phyloP scores from a whole-genome alignment of 1,140 invertebrate genomes.

The Gryon sp. region DNA sequence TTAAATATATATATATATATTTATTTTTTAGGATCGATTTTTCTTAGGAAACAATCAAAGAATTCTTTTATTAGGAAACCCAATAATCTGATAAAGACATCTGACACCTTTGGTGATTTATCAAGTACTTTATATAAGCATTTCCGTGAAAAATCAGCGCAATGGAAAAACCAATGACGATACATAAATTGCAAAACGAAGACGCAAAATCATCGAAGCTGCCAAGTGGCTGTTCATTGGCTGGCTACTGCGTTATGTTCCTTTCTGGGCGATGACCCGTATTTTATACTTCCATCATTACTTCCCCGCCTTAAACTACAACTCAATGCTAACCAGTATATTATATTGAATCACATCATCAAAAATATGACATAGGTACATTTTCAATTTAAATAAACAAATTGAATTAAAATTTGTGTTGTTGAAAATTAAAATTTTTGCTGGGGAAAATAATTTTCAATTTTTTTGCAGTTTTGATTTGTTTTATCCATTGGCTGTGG shows the following conservation, averaged over 20 bases:
- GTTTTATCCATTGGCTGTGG: constrained; percentile 94
- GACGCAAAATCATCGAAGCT: constrained; percentile 79
- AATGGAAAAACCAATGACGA: constrained; percentile 69
- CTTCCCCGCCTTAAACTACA: constrained; percentile 96
- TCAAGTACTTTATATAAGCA: constrained; percentile 84
- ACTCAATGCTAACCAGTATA: constrained; percentile 95
- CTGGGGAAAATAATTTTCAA: too few relatives aligned
- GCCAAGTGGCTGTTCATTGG: constrained; percentile 92
- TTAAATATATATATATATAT: too few relatives aligned
- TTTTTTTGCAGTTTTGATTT: constrained; percentile 92
- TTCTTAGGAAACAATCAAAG: constrained; percentile 90
- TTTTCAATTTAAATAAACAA: constrained; percentile 2
- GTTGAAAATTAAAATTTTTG: too few relatives aligned
- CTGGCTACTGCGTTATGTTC: constrained; percentile 95
- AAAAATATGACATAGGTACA: constrained; percentile 84
- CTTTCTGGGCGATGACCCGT: constrained; percentile 97
- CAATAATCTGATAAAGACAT: constrained; percentile 97
- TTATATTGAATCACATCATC: constrained; percentile 90
- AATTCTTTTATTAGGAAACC: constrained; percentile 97
- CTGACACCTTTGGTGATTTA: constrained; percentile 89
- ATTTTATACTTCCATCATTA: constrained; percentile 99
- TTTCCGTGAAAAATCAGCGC: constrained; percentile 80
- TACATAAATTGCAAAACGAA: constrained; percentile 61
- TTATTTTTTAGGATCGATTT: constrained; percentile 88
- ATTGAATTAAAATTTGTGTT: neutral